Base-by-base conservation (phyloP, 1,140 invertebrate species). In the Dufourea novaeangliae region DNA sequence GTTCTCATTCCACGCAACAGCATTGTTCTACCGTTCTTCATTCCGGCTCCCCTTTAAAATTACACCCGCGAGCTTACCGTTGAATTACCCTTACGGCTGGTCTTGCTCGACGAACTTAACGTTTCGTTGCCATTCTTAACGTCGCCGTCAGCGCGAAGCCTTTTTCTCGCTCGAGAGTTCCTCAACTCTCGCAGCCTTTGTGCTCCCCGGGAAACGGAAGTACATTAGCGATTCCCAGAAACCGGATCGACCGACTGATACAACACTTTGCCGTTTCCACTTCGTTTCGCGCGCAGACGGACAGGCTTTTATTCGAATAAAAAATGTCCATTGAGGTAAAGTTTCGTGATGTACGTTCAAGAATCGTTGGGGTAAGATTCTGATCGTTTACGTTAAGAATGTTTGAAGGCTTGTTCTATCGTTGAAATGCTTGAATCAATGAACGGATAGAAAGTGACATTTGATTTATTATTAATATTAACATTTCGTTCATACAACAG, bases 31-130 rank as follows among this genome's bases (percentile, higher is more conserved):
- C 29, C 7, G 22, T 25, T 7, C 32, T 22, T 61, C 20, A 17
- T 22, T 44, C 14, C 22, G 14, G n/a, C 29, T 59, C 56, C 27
- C n/a, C 61, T 46, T 52, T 73, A 29, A 64, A 64, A 41, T 54
- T 39, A 22, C 44, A 22, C 14, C 25, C 20, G 29, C 0, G 11
- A 52, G 1, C 46, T 34, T 56, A 37, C 27, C 44, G 20, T 39
- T 32, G 41, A 63, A 50, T 34, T 27, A 8, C 44, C 22, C 20
- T 39, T 52, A 20, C 2, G 11, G n/a, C 20, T 52, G 12, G 25
- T 25, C 20, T 61, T 12, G 20, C 12, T 25, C 17, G 8, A 41
- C 11, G 14, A 17, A 52, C n/a, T 17, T 12, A n/a, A 20, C 22
- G 29, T 34, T 25, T 50, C 29, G 4, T 61, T 17, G 32, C 34